A percentile compares a stretch with the other conserved stretches of the same genome.
phyloP scores from a whole-genome alignment of 2,113 vertebrate species.

The Apteryx mantelli region DNA sequence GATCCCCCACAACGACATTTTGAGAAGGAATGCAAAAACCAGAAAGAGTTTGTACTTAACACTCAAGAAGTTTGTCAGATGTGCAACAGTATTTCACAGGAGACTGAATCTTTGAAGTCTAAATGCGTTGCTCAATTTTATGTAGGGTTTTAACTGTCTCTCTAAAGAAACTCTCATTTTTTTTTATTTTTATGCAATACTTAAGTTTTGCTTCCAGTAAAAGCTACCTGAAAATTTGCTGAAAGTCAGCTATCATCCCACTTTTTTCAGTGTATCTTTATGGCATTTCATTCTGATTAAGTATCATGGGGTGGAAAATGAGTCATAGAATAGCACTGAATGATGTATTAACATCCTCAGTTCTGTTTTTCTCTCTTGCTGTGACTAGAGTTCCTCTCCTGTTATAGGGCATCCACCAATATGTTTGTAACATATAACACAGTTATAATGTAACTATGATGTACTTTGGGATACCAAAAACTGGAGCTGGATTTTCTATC shows the following conservation, averaged over 20 bases:
- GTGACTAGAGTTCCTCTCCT: neutral
- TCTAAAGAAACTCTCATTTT: neutral
- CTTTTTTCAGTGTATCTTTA: neutral
- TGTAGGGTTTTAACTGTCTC: neutral
- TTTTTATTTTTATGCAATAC: neutral
- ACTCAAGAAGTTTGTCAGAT: neutral
- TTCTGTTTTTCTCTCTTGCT: neutral
- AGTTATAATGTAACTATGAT: neutral
- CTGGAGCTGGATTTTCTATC: neutral
- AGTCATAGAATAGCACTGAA: slow-evolving; percentile 17
- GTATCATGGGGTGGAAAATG: slow-evolving; percentile 19
- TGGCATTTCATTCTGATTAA: slow-evolving; percentile 43
- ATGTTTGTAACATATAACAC: neutral
- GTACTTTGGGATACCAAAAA: neutral
- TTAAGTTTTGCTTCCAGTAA: neutral
- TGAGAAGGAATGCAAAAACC: neutral
- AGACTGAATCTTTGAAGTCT: neutral
- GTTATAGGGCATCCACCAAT: neutral
- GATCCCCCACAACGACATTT: neutral
- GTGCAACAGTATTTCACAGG: neutral
- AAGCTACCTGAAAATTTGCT: neutral
- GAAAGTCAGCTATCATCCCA: neutral
- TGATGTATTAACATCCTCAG: neutral
- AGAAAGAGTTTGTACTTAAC: neutral
- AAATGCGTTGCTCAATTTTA: neutral